Conservation (phyloP, 2,797 vertebrate genomes). For the Onychomys leucogaster region DNA sequence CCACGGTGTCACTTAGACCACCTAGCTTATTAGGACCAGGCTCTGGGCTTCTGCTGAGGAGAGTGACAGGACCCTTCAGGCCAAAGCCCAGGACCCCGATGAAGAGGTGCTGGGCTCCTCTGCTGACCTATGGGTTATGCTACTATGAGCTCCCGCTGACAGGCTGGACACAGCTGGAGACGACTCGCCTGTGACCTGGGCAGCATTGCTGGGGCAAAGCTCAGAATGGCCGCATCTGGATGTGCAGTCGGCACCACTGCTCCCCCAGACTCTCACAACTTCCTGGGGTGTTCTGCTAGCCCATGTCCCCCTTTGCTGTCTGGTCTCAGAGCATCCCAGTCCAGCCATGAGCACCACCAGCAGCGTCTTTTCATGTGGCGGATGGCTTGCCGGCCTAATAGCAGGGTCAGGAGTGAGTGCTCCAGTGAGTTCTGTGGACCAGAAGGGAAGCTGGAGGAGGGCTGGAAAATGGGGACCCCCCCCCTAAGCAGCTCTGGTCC, state of each 20-base stretch:
- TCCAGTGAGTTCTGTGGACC: neutral
- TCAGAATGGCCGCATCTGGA: neutral
- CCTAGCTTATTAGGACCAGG: neutral
- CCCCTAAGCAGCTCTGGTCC: neutral
- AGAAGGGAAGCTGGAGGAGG: neutral
- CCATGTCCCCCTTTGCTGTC: neutral
- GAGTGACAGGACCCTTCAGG: neutral
- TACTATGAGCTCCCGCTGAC: no score
- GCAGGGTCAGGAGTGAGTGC: neutral
- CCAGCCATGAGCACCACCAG: neutral
- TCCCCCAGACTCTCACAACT: neutral
- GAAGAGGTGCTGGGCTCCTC: neutral
- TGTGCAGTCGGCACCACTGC: neutral
- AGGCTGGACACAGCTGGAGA: neutral
- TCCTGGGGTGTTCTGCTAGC: neutral
- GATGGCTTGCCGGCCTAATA: neutral
- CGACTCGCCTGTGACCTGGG: no score
- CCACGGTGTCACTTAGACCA: neutral
- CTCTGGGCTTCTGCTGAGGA: neutral
- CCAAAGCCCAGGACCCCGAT: no score
- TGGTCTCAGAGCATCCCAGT: neutral
- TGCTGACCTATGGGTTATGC: neutral
- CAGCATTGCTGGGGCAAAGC: neutral
- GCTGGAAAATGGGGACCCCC: neutral
- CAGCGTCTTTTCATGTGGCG: neutral